Evolutionary conservation across 2,888 invertebrate genomes (phyloP), one percentile per base, ranked within the genome.

Genomic region (Drosophila austrosaltans): DNA sequence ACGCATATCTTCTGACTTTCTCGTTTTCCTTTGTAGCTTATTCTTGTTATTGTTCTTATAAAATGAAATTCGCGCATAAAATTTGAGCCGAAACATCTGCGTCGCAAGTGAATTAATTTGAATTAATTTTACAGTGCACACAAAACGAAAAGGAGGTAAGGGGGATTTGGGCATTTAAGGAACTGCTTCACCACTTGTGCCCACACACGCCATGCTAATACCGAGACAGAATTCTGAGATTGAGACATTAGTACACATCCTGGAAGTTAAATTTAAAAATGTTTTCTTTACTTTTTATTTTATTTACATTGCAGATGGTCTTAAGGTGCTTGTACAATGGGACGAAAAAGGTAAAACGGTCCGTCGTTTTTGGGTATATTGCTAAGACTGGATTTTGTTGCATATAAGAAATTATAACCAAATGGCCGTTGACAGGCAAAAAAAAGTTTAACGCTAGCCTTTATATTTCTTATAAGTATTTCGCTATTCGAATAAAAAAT

Each of bases 31-130:
- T 66, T 44, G 44, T 59, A 25, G 25, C 36, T 30, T 54, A 53
- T 57, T 58, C 28, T 53, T 57, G 56, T 12, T 59, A 64, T 78
- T 78, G 63, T 83, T 86, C 81, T 76, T 88, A 79, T 82, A 82
- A 87, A 86, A 82, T 78, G 79, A 81, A 76, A 87, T 75, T 89
- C 75, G 79, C 82, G 89, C 89, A 86, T 86, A 87, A 86, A 89
- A 87, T 81, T 87, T 81, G 80, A 85, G 85, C 76, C 72, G 87
- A 81, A 90, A 81, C 90, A 89, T 85, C 90, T 88, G 88, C 81
- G 89, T 76, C 89, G 82, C 89, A 63, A 89, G 87, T 89, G 88
- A 89, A 90, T 89, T 89, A 89, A 89, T 89, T 89, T 90, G 88
- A 88, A 88, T 88, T 88, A 89, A 88, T 89, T 87, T 87, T 75